Evolutionary conservation across 2,888 invertebrate species (phyloP), one percentile per base, ranked within the genome.

Genomic region (Thecophora atra): DNA sequence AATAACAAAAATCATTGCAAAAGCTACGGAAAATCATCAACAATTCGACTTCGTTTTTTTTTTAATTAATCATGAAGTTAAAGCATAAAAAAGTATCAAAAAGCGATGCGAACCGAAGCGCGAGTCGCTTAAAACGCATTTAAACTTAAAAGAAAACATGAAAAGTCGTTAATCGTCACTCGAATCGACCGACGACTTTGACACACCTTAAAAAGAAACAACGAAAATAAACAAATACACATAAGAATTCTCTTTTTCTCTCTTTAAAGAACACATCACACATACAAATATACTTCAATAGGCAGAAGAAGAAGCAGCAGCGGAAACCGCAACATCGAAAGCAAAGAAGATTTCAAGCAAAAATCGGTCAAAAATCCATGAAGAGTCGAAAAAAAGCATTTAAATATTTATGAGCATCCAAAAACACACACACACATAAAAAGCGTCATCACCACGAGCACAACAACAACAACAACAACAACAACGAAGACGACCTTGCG

Each of bases 401-500:
- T 4, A 54, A 21, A 21, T 54, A 21, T 54, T 13, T 21, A 21
- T n/a, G n/a, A 21, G 3, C 21, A 54, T 24, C 11, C n/a, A 2
- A 24, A n/a, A 54, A n/a, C 21, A 54, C 19, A 42, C 42, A 63
- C n/a, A n/a, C n/a, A 19, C 37, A 63, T 37, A 8, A 30, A 42
- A 30, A 63, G 37, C 17, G 42, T 37, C 28, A 15, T 30, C 13
- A 26, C 11, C 17, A 42, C 2, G 37, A 17, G 28, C 26, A 30
- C 6, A 6, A 42, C 58, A 69, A 47, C 42, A 67, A 15, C 67
- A 56, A 54, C 17, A 56, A n/a, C 73, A 72, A 54, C 70, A 74
- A 74, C 72, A 73, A 74, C 66, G 68, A 51, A 37, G 76, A 78
- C 79, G 81, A 79, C 81, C 81, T 82, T 82, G 81, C 80, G 82